Evolutionary conservation across 2,888 invertebrate species (phyloP), one percentile per base, ranked within the genome.

Genomic region (Tenthredo livida): DNA sequence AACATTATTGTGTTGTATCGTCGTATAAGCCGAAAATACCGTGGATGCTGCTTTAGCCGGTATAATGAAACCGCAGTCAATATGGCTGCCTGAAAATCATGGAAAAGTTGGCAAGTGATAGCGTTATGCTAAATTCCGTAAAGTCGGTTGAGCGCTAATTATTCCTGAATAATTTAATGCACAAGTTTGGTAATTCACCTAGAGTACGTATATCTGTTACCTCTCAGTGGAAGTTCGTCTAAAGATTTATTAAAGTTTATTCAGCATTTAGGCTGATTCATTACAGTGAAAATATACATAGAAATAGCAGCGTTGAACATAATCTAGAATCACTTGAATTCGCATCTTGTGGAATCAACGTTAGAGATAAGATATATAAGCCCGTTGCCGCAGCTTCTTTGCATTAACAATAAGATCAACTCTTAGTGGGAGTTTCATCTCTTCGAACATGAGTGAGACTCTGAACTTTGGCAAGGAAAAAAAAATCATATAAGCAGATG

Each of bases 121-220:
- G 43, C 33, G 33, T 73, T 73, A 73, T 73, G 72, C 43, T 73
- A 73, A 43, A 73, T 73, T 37, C 21, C 43, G 72, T 43, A 17
- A 73, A 73, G 72, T 73, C n/a, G 12, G 40, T 72, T 21, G 72
- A 73, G 43, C 43, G n/a, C 10, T 73, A 25, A 73, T 73, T 73
- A 73, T 73, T 73, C 72, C 43, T 73, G 72, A 72, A 72, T 72
- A 72, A 72, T 72, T 72, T 72, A n/a, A 40, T 7, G 43, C 40
- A 40, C 72, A 72, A 72, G 40, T 72, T 72, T 72, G 17, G 72
- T 37, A 72, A 72, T 40, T 43, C 72, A n/a, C 72, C n/a, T 12
- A 73, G n/a, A 10, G 21, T 40, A 73, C 21, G 43, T 43, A 40
- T 73, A 67, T 67, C 67, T 67, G 67, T 67, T 33, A 73, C 43